Base-by-base conservation (phyloP, 2,888 invertebrate genomes). In the Quadriops clusia region DNA sequence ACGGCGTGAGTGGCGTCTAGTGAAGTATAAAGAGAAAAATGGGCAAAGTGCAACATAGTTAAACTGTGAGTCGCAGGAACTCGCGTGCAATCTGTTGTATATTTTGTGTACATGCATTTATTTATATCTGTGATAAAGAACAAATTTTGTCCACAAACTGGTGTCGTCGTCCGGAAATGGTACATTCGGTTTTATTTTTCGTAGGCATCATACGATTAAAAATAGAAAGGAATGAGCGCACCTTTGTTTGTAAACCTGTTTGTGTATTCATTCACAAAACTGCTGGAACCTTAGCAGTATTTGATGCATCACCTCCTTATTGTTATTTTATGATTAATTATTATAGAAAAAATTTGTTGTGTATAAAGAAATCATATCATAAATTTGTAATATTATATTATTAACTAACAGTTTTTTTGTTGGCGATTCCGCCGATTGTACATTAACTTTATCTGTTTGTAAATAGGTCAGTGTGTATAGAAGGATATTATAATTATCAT, bases 401-500 rank as follows among this genome's bases (percentile, higher is more conserved):
- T 29, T 30, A 30, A 42, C 42, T 42, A 42, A 42, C 42, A 38
- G 34, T 34, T 42, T 36, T 29, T 42, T 40, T 33, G 31, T 38
- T 39, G 34, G 23, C 27, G 26, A 56, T 54, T 50, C 52, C 38
- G 38, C 27, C 49, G 49, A 45, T 53, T 58, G 58, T 58, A 59
- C 53, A 58, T 58, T 56, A 54, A 47, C 43, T 54, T 56, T 58
- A 56, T 59, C 58, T 58, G 60, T 61, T 62, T 64, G 63, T 63
- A 63, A 52, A 64, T 63, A 64, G 54, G 45, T 61, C 56, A 58
- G 58, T 63, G 59, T 59, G 64, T 62, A 64, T 63, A 63, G 60
- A 57, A 58, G 54, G 53, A 57, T 55, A 60, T 55, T 44, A 45
- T 56, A 50, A 59, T 57, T 56, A 58, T 59, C 53, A 61, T 61